Evolutionary conservation across 2,113 vertebrate genomes (phyloP).

Genomic region (Gasterosteus aculeatus): DNA sequence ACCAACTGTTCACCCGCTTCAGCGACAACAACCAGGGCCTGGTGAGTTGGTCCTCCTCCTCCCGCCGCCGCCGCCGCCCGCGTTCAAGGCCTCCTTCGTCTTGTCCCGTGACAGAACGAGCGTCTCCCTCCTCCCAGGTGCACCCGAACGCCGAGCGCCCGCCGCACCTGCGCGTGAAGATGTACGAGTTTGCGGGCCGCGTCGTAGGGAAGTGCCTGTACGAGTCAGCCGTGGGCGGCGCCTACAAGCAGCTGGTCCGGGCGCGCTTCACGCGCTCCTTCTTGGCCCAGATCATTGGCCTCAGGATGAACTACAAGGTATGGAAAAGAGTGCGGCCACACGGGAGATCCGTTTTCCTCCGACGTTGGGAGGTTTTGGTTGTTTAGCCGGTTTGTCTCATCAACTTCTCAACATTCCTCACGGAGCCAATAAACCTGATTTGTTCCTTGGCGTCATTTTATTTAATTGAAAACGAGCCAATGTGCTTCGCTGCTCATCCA

Average conservation of each 20-base stretch:
- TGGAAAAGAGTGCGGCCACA: slow-evolving; percentile 25
- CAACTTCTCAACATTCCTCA: slow-evolving; percentile 31
- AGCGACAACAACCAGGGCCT: slow-evolving; percentile 97
- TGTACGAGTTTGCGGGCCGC: slow-evolving; percentile 96
- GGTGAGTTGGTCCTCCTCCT: slow-evolving; percentile 72
- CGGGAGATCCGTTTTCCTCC: not conserved
- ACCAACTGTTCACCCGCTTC: slow-evolving; percentile 94
- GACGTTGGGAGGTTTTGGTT: slow-evolving; percentile 33
- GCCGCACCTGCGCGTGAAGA: slow-evolving; percentile 87
- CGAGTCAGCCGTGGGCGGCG: slow-evolving; percentile 93
- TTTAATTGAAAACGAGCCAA: slow-evolving; percentile 31
- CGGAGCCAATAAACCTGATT: slow-evolving; percentile 45
- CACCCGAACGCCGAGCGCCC: slow-evolving; percentile 93
- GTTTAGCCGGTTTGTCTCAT: slow-evolving; percentile 60
- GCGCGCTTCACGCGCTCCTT: slow-evolving; percentile 98
- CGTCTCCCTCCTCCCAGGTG: slow-evolving; percentile 80
- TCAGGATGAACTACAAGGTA: slow-evolving; percentile 99
- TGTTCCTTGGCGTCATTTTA: slow-evolving; percentile 43
- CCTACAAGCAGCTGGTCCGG: slow-evolving; percentile 95
- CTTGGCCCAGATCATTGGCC: slow-evolving; percentile 97
- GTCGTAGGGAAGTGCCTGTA: slow-evolving; percentile 98
- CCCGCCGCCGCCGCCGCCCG: not conserved
- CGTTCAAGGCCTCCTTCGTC: not conserved
- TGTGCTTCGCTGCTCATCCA: slow-evolving; percentile 56
- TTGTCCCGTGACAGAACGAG: not conserved